Percentiles rank a stretch among this genome's conserved stretches.
These are phyloP conservation scores for Desoria tigrina DNA, from an alignment of 2,888 invertebrate species.

Conservation along the genomic window DNA sequence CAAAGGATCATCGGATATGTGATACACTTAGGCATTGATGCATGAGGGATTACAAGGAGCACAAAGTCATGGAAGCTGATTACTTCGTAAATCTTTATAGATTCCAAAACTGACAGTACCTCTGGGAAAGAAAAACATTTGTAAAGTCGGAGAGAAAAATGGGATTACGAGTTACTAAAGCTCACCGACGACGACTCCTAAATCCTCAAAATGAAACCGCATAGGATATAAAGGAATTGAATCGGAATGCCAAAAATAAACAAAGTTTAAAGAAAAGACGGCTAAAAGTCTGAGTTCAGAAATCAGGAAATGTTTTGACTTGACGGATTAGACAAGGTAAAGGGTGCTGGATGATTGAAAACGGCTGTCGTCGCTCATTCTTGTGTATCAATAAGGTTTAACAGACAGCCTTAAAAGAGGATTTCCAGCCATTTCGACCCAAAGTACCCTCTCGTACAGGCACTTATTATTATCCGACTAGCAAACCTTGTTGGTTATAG, in stretches of 20 bases:
- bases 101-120: slow-evolving; percentile 3
- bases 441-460: too few species aligned
- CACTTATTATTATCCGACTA: too few species aligned
- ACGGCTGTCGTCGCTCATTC: slow-evolving; percentile 31
- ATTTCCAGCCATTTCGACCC: background rate
- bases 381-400: slow-evolving; percentile 4
- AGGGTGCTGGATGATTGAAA: slow-evolving; percentile 33
- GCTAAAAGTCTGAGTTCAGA: slow-evolving; percentile 9
- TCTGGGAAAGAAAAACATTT: too few species aligned
- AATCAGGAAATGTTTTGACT: slow-evolving; percentile 40
- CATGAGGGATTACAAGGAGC: slow-evolving; percentile 1
- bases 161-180: background rate
- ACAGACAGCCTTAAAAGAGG: background rate
- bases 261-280: slow-evolving; percentile 3
- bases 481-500: too few species aligned
- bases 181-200: background rate
- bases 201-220: slow-evolving; percentile 17
- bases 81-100: background rate
- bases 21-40: too few species aligned
- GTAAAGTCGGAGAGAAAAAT: background rate
- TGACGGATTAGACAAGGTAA: slow-evolving; percentile 33
- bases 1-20: too few species aligned
- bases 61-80: background rate
- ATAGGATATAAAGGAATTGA: slow-evolving; percentile 12
- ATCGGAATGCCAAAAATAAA: slow-evolving; percentile 21